phyloP scores from a whole-genome alignment of 2,888 invertebrate species.

The Drosophila subsilvestris region DNA sequence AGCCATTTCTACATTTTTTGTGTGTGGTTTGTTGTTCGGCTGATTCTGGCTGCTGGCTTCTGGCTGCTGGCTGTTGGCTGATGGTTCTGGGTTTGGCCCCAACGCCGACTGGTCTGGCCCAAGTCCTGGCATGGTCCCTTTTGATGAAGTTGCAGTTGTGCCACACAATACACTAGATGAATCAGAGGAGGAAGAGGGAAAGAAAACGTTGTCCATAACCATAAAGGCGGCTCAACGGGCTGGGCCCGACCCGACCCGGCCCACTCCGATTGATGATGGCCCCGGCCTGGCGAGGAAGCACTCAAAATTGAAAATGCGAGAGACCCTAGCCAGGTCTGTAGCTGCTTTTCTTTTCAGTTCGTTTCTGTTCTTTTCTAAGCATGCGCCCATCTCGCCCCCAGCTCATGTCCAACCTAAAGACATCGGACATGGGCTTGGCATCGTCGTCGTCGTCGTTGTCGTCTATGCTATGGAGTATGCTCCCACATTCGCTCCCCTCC shows the following conservation, averaged over 20 bases:
- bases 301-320: conserved; percentile 67
- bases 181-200: conserved; percentile 13
- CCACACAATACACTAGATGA: conserved; percentile 65
- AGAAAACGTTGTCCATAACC: conserved; percentile 64
- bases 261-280: conserved; percentile 65
- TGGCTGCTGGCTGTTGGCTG: conserved; percentile 39
- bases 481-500: background rate
- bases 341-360: conserved; percentile 6
- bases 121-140: conserved; percentile 2
- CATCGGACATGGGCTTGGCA: conserved; percentile 44
- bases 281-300: conserved; percentile 43
- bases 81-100: conserved; percentile 38
- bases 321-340: conserved; percentile 2
- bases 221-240: conserved; percentile 67
- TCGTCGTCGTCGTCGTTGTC: conserved; percentile 38
- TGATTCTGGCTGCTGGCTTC: conserved; percentile 2
- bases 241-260: conserved; percentile 35
- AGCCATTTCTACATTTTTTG: conserved; percentile 35
- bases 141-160: conserved; percentile 74
- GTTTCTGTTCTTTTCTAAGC: conserved; percentile 10
- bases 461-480: conserved; percentile 33
- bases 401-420: conserved; percentile 14
- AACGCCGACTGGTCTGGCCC: background rate
- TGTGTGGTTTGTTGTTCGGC: conserved; percentile 18
- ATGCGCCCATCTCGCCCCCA: background rate